Percentiles rank a stretch among this genome's conserved stretches.
These are phyloP conservation scores for Drosophila lowei DNA, from an alignment of 1,140 invertebrate genomes.

Conservation along the genomic window DNA sequence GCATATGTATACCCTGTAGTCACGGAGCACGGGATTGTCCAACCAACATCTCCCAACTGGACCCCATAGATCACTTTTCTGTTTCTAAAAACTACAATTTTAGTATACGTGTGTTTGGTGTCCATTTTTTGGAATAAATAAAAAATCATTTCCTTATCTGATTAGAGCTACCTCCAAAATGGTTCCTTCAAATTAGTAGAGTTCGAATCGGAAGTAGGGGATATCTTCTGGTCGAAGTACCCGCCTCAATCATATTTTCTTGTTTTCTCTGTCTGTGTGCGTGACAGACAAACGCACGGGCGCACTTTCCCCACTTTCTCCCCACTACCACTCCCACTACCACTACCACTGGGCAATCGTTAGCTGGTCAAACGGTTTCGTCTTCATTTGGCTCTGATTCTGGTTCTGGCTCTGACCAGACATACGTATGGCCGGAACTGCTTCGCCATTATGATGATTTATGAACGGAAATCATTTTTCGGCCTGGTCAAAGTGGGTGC, in stretches of 20 bases:
- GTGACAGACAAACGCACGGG: conserved; percentile 57
- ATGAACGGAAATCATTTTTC: conserved; percentile 77
- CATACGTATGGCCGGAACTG: conserved; percentile 32
- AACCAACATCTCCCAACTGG: no score
- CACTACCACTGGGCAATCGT: conserved; percentile 23
- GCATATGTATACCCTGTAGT: no score
- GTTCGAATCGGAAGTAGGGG: neutral
- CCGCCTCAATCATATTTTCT: conserved; percentile 14
- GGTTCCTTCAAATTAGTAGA: no score
- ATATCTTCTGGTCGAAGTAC: conserved; percentile 13
- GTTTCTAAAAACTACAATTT: no score
- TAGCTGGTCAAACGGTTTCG: conserved; percentile 68
- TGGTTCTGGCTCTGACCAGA: conserved; percentile 25
- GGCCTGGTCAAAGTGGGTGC: conserved; percentile 2
- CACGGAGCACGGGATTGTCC: no score
- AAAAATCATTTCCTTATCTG: no score
- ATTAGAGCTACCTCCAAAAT: no score
- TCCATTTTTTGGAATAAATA: no score
- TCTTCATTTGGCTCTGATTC: conserved; percentile 66
- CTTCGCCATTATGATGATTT: conserved; percentile 74
- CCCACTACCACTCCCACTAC: neutral
- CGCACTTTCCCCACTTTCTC: conserved; percentile 35
- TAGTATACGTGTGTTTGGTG: no score
- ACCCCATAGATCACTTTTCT: no score
- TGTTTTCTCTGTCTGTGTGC: conserved; percentile 30